A percentile compares a stretch with the other conserved stretches of the same genome.
Conservation (phyloP, 2,113 vertebrate species). For the Lonchura striata region DNA sequence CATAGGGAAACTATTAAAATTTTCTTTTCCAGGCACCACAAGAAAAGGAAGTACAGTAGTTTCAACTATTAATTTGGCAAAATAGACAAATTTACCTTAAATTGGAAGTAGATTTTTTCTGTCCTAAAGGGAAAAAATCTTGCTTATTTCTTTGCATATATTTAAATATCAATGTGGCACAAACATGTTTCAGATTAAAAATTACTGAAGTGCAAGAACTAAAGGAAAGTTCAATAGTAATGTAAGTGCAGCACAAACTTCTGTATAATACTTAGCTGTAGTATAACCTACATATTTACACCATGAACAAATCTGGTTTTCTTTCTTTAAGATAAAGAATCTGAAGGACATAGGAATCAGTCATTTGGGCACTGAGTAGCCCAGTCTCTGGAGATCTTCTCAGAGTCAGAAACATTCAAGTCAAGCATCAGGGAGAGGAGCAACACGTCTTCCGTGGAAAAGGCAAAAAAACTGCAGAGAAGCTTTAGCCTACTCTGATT, state of each 20-base stretch:
- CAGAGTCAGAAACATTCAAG: conserved; percentile 23
- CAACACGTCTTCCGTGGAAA: conserved; percentile 54
- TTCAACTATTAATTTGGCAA: neutral
- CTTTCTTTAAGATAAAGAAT: neutral
- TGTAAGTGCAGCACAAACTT: neutral
- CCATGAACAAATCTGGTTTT: neutral
- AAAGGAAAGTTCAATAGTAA: neutral
- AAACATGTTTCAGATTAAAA: neutral
- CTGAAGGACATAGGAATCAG: neutral
- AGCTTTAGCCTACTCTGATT: neutral
- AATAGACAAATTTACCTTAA: conserved; percentile 70
- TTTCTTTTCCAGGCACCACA: conserved; percentile 1
- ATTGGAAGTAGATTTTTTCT: conserved; percentile 73
- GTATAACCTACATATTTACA: neutral
- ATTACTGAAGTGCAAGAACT: neutral
- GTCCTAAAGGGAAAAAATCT: conserved; percentile 55
- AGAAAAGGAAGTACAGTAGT: neutral
- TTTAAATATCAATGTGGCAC: neutral
- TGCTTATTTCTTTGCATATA: neutral
- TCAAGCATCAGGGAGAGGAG: conserved; percentile 70
- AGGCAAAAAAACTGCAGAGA: neutral
- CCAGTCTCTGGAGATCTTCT: fast-evolving
- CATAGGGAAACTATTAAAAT: conserved; percentile 18
- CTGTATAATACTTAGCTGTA: neutral
- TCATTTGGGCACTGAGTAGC: neutral